phyloP scores from a whole-genome alignment of 2,797 vertebrate species.

The Danio choprae region DNA sequence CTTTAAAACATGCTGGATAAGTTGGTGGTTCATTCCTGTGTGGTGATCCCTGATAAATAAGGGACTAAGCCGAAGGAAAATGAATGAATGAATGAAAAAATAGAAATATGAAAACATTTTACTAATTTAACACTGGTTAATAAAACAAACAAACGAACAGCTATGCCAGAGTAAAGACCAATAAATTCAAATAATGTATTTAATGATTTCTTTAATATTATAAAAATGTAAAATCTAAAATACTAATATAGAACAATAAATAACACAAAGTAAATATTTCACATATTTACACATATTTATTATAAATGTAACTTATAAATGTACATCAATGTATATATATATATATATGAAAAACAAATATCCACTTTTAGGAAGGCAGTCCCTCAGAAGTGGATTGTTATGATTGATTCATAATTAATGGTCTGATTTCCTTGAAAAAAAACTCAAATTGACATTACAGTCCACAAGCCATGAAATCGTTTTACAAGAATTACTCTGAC shows the following conservation, averaged over 20 bases:
- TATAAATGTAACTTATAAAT: not conserved
- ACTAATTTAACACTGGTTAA: no score
- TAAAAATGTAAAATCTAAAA: not conserved
- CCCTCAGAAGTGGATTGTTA: not conserved
- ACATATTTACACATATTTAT: not conserved
- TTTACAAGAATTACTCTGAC: constrained; percentile 17
- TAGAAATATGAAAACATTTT: no score
- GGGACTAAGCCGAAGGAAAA: no score
- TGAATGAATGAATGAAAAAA: no score
- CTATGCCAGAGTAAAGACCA: no score
- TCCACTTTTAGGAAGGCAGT: not conserved
- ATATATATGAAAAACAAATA: not conserved
- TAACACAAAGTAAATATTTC: not conserved
- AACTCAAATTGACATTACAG: not conserved
- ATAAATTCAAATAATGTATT: no score
- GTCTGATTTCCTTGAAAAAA: not conserved
- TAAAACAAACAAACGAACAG: no score
- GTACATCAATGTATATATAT: no score
- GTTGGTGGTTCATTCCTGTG: no score
- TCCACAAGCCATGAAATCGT: not conserved
- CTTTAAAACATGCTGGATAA: no score
- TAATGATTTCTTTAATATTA: no score
- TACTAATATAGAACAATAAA: not conserved
- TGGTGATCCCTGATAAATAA: no score
- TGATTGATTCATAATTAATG: not conserved